These are phyloP conservation scores for Brachyistius frenatus DNA, from an alignment of 2,113 vertebrate genomes.

Conservation along the genomic window DNA sequence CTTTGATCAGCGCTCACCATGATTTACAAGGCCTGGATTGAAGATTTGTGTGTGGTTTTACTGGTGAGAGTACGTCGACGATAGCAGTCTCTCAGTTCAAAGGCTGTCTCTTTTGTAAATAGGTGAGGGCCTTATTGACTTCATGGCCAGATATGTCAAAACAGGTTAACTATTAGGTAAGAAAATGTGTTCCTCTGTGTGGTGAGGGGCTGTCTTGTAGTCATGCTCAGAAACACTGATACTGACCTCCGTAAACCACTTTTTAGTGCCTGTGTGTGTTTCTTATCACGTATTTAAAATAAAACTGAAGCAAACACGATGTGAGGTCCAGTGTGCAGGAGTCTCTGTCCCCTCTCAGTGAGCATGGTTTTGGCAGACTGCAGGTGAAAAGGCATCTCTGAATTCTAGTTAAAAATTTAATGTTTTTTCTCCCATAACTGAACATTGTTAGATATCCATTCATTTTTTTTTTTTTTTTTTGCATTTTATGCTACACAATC, in stretches of 20 bases:
- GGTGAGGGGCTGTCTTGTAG: constrained; percentile 32
- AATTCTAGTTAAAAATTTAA: too few species aligned
- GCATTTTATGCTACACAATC: too few species aligned
- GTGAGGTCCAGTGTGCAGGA: constrained; percentile 33
- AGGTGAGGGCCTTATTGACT: constrained; percentile 57
- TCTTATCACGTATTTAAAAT: constrained; percentile 35
- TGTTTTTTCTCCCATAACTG: too few species aligned
- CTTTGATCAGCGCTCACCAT: constrained; percentile 81
- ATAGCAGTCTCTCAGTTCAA: constrained; percentile 64
- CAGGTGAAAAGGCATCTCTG: not conserved
- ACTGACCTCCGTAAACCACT: constrained; percentile 57
- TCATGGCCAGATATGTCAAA: constrained; percentile 57
- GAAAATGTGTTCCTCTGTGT: constrained; percentile 45
- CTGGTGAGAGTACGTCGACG: constrained; percentile 62
- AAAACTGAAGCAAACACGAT: constrained; percentile 24
- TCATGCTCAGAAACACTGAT: constrained; percentile 32
- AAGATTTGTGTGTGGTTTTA: constrained; percentile 78
- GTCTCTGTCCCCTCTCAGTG: not conserved
- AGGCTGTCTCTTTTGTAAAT: constrained; percentile 46
- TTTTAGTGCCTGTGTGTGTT: constrained; percentile 46
- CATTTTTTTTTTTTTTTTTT: too few species aligned
- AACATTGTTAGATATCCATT: too few species aligned
- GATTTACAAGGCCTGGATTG: constrained; percentile 78
- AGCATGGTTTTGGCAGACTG: not conserved
- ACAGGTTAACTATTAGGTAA: constrained; percentile 39